Evolutionary conservation across 2,797 vertebrate species (phyloP).

Genomic region (Diceros bicornis): DNA sequence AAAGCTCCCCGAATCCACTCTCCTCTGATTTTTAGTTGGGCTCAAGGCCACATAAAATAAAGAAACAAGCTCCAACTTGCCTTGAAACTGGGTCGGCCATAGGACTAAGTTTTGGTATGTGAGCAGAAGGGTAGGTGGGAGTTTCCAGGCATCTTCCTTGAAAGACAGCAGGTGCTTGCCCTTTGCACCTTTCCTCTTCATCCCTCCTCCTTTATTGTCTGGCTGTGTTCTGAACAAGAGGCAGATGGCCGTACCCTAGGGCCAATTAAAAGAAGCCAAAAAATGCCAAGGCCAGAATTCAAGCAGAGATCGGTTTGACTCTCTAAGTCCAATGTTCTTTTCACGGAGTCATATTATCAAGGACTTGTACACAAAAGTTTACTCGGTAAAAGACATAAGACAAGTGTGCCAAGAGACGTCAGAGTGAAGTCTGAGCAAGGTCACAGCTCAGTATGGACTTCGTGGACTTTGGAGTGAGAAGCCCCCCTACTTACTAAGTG

Average conservation of each 20-base stretch:
- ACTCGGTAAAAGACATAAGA: not conserved
- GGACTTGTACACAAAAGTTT: not conserved
- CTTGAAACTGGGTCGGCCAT: not conserved
- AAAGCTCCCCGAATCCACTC: not conserved
- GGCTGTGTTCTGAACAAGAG: not conserved
- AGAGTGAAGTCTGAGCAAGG: not conserved
- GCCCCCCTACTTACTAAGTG: not conserved
- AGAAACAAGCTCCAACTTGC: not conserved
- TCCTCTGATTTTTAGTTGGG: not conserved
- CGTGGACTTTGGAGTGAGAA: not conserved
- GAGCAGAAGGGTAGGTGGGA: not conserved
- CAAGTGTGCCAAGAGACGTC: not conserved
- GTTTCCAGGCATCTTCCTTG: not conserved
- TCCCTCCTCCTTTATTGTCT: not conserved
- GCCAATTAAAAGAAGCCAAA: not conserved
- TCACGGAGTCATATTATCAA: not conserved
- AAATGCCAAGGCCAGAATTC: slow-evolving; percentile 38
- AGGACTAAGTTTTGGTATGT: not conserved
- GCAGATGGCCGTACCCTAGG: not conserved
- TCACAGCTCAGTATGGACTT: not conserved
- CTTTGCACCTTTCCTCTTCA: not conserved
- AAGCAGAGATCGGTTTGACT: slow-evolving; percentile 2
- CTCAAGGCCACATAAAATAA: not conserved
- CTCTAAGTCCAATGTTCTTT: not conserved
- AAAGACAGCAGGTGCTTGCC: not conserved